Percentiles rank a stretch among this genome's conserved stretches.
Evolutionary conservation across 2,113 vertebrate genomes (phyloP).

Genomic region (Etia nguti): DNA sequence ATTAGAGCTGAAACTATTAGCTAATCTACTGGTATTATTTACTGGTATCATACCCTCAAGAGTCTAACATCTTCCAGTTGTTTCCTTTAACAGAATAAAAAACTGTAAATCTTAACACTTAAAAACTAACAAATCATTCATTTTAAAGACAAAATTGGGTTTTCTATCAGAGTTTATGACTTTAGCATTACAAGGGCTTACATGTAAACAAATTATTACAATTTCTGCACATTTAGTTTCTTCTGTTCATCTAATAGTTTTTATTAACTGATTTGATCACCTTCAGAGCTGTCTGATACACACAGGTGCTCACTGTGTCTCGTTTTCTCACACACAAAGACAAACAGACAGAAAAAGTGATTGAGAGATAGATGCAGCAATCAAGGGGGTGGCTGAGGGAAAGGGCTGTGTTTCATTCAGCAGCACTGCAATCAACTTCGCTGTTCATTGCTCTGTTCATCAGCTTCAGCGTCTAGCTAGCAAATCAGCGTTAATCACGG

Average conservation of each 20-base stretch:
- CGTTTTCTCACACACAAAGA: neutral
- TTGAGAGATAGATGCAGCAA: neutral
- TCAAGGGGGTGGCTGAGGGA: neutral
- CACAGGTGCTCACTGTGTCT: neutral
- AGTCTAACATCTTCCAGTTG: neutral
- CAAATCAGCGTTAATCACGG: conserved; percentile 50
- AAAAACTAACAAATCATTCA: neutral
- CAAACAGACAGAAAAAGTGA: neutral
- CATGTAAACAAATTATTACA: neutral
- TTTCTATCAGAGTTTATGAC: neutral
- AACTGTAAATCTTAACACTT: neutral
- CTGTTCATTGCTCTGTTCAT: conserved; percentile 27
- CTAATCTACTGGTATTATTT: neutral
- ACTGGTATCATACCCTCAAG: neutral
- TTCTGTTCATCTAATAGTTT: neutral
- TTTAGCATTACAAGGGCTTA: neutral
- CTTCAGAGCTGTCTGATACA: neutral
- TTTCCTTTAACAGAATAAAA: neutral
- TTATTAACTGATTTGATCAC: neutral
- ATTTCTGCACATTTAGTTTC: neutral
- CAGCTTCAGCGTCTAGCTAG: conserved; percentile 9
- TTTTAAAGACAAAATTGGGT: neutral
- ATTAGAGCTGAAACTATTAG: neutral
- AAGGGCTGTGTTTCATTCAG: conserved; percentile 19
- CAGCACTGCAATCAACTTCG: conserved; percentile 9